These are phyloP conservation scores for Anarhynchus alexandrinus DNA, from an alignment of 2,113 vertebrate genomes.

Conservation along the genomic window DNA sequence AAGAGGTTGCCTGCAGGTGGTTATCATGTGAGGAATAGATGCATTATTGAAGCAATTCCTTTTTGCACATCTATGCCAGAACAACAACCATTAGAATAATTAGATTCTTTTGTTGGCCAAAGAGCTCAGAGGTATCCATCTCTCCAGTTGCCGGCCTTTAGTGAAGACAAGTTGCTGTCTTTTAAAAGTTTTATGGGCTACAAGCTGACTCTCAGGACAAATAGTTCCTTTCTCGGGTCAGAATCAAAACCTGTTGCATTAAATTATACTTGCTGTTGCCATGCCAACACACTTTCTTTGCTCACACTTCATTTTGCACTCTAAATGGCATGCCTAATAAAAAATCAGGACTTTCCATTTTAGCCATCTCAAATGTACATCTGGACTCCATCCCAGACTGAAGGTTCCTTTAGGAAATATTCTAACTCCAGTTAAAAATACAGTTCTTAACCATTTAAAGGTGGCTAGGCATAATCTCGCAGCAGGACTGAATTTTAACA, in stretches of 20 bases:
- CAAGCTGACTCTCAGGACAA: constrained; percentile 29
- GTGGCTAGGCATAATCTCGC: neutral
- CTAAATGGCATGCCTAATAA: constrained; percentile 58
- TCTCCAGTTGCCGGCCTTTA: neutral
- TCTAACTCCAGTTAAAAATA: constrained; percentile 37
- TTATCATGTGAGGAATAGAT: neutral
- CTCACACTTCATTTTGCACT: constrained; percentile 52
- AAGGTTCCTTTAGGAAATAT: constrained; percentile 54
- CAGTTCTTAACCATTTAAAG: constrained; percentile 34
- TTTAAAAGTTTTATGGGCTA: constrained; percentile 45
- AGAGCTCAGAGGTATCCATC: neutral
- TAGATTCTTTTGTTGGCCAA: neutral
- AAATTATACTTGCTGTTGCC: constrained; percentile 54
- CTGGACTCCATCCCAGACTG: constrained; percentile 50
- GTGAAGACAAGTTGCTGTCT: neutral
- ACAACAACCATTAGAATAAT: neutral
- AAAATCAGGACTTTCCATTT: constrained; percentile 59
- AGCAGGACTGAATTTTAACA: constrained; percentile 16
- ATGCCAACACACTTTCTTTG: constrained; percentile 40
- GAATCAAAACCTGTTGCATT: constrained; percentile 49
- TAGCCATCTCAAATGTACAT: constrained; percentile 58
- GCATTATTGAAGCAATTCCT: neutral
- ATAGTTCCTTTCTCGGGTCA: constrained; percentile 46
- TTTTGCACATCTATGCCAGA: neutral
- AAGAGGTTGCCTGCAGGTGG: neutral